Evolutionary conservation across 2,888 invertebrate species (phyloP).

Genomic region (Tinea trinotella): DNA sequence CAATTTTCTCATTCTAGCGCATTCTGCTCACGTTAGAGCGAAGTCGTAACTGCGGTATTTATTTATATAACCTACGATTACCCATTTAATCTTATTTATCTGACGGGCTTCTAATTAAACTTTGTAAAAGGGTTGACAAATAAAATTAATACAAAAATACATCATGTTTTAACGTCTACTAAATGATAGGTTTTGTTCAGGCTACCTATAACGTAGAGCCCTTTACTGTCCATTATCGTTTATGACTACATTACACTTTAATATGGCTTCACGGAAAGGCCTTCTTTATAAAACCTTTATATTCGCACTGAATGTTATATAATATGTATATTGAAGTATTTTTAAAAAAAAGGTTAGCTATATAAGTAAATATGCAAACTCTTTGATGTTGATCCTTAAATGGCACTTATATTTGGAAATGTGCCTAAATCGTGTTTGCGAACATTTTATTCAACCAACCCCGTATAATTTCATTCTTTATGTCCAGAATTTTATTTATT

Average conservation of each 20-base stretch:
- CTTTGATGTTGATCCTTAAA: slow-evolving; percentile 11
- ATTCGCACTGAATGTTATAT: not conserved
- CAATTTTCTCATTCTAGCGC: slow-evolving; percentile 31
- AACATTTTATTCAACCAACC: not conserved
- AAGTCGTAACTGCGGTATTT: slow-evolving; percentile 29
- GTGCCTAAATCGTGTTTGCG: not conserved
- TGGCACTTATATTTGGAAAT: not conserved
- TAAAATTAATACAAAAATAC: not conserved
- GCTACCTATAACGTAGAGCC: not conserved
- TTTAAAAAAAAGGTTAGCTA: too few relatives aligned
- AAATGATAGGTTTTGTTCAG: not conserved
- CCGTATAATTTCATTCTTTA: not conserved
- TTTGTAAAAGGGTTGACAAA: not conserved
- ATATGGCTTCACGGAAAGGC: not conserved
- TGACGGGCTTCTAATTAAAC: not conserved
- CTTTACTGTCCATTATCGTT: not conserved
- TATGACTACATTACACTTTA: not conserved
- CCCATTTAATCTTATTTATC: not conserved
- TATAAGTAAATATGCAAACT: not conserved
- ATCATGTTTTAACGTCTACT: not conserved
- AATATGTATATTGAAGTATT: not conserved
- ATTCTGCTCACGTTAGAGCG: slow-evolving; percentile 41
- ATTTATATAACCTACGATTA: not conserved
- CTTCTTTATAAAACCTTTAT: not conserved
- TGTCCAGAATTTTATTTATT: not conserved